Percentiles rank a stretch among this genome's conserved stretches.
Conservation (phyloP, 2,113 vertebrate genomes). For the Serilophus lunatus region DNA sequence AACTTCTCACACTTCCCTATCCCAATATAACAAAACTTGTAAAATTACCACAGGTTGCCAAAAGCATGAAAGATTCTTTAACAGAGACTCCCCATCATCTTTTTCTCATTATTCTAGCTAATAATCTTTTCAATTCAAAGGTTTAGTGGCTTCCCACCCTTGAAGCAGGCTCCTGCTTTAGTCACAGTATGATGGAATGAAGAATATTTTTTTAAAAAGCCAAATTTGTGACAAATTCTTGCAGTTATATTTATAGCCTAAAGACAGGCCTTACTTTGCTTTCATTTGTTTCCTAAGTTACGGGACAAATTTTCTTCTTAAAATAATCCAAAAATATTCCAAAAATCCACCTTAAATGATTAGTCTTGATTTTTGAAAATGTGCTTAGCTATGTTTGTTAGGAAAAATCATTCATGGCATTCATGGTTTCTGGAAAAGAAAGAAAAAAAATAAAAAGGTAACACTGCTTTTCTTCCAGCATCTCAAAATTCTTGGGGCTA, state of each 20-base stretch:
- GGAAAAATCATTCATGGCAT: not conserved
- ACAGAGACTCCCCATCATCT: not conserved
- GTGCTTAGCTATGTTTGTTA: not conserved
- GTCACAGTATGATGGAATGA: not conserved
- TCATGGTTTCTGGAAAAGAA: not conserved
- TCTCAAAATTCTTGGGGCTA: not conserved
- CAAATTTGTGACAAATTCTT: not conserved
- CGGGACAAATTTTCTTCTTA: not conserved
- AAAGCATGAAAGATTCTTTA: not conserved
- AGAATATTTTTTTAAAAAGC: not conserved
- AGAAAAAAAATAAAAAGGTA: too few relatives aligned
- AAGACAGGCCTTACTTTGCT: not conserved
- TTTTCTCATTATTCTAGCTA: not conserved
- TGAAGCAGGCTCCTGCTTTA: not conserved
- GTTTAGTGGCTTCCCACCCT: not conserved
- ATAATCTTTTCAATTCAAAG: not conserved
- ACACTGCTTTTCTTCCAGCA: not conserved
- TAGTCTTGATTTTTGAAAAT: not conserved
- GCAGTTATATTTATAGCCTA: not conserved
- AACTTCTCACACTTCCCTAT: not conserved
- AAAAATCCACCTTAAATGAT: not conserved
- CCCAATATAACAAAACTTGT: not conserved
- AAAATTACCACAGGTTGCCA: not conserved
- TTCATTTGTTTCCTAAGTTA: not conserved
- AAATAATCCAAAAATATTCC: not conserved